Percentiles rank a stretch among this genome's conserved stretches.
These are phyloP conservation scores for Centropyge bicolor DNA, from an alignment of 2,797 vertebrate species.

Conservation along the genomic window DNA sequence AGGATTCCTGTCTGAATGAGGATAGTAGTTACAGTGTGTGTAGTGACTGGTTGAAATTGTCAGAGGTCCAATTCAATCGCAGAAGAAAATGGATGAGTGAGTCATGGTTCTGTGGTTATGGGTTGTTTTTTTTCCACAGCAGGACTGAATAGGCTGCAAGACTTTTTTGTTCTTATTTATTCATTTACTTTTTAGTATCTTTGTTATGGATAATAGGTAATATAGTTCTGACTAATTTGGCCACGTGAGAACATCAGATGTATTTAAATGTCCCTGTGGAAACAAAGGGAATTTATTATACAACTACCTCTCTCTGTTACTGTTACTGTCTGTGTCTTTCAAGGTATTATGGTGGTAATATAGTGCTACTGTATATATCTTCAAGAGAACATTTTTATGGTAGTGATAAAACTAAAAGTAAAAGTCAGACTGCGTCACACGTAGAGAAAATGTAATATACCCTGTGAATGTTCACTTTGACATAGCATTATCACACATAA, in stretches of 20 bases:
- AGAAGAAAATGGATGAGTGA: conserved; percentile 38
- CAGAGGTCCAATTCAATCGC: conserved; percentile 49
- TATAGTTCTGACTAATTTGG: not conserved
- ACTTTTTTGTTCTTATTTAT: conserved; percentile 16
- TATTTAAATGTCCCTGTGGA: conserved; percentile 1
- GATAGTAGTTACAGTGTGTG: conserved; percentile 44
- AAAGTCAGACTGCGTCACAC: not conserved
- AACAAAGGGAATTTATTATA: not conserved
- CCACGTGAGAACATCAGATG: not conserved
- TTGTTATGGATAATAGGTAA: not conserved
- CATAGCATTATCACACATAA: conserved; percentile 39
- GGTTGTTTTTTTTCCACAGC: not conserved
- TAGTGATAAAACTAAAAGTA: not conserved
- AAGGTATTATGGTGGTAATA: not conserved
- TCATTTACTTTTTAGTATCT: conserved; percentile 12
- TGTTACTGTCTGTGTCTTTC: not conserved
- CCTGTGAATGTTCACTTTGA: conserved; percentile 27
- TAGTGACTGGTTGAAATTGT: conserved; percentile 45
- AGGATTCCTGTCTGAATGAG: conserved; percentile 57
- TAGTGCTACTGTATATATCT: not conserved
- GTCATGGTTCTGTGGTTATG: not conserved
- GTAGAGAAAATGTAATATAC: conserved; percentile 23
- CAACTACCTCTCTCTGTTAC: too few relatives aligned
- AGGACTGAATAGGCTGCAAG: conserved; percentile 4
- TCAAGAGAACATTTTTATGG: not conserved